Percentiles rank a stretch among this genome's conserved stretches.
phyloP scores from a whole-genome alignment of 2,888 invertebrate species.

The Mimachlamys varia region DNA sequence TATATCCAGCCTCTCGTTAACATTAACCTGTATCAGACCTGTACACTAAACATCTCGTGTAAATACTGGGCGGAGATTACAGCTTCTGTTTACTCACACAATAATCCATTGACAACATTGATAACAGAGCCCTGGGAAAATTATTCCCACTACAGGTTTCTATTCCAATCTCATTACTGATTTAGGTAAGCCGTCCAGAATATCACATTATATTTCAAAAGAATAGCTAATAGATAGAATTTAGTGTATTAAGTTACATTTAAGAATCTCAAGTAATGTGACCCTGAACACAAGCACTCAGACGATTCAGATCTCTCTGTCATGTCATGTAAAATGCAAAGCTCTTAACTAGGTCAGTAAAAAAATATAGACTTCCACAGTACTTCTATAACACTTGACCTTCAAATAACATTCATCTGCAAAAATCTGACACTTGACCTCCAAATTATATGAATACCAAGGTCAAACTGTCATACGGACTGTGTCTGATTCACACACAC shows the following conservation, averaged over 20 bases:
- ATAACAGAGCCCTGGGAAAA: neutral
- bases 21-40: neutral
- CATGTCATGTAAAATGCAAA: no score
- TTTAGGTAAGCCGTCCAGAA: neutral
- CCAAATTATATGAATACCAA: neutral
- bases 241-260: neutral
- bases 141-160: neutral
- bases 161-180: neutral
- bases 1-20: neutral
- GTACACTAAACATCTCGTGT: neutral
- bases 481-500: neutral
- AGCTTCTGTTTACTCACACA: neutral
- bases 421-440: neutral
- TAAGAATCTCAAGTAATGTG: neutral
- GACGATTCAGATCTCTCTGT: neutral
- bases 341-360: neutral
- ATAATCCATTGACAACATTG: neutral
- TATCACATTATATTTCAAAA: no score
- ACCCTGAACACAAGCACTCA: neutral
- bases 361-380: neutral
- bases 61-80: neutral
- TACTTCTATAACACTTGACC: neutral
- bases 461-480: neutral
- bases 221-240: no score
- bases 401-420: constrained; percentile 19